Conservation (phyloP, 2,113 vertebrate species). For the Hyla sarda region DNA sequence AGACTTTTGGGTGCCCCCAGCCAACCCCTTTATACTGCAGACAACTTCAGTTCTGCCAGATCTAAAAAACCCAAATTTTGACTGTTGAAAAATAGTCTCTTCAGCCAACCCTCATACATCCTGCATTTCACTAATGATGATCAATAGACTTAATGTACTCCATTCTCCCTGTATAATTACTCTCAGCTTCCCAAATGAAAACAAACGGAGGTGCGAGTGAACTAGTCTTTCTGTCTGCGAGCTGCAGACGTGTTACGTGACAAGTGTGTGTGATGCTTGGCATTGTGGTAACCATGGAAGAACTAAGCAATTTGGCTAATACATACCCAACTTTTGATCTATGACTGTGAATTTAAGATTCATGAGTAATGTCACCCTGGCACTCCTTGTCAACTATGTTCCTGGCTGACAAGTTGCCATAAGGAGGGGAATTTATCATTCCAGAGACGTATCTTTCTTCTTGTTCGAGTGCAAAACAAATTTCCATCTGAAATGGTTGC, state of each 20-base stretch:
- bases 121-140: background rate
- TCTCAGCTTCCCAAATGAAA: background rate
- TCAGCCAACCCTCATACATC: background rate
- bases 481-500: background rate
- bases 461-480: background rate
- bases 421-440: conserved; percentile 16
- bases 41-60: background rate
- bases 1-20: too few relatives aligned
- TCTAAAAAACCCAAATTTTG: background rate
- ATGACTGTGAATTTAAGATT: conserved; percentile 35
- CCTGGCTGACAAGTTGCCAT: conserved; percentile 26
- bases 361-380: conserved; percentile 15
- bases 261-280: background rate
- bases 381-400: conserved; percentile 5
- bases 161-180: background rate
- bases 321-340: conserved; percentile 27
- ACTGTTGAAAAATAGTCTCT: background rate
- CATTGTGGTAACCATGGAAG: background rate
- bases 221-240: background rate
- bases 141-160: background rate
- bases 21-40: too few relatives aligned
- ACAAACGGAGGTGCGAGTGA: background rate
- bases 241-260: background rate
- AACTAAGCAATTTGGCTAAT: conserved; percentile 32
- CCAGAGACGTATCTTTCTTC: background rate